Conservation (phyloP, 2,888 invertebrate genomes). For the Drosophila nr. perissopoda region DNA sequence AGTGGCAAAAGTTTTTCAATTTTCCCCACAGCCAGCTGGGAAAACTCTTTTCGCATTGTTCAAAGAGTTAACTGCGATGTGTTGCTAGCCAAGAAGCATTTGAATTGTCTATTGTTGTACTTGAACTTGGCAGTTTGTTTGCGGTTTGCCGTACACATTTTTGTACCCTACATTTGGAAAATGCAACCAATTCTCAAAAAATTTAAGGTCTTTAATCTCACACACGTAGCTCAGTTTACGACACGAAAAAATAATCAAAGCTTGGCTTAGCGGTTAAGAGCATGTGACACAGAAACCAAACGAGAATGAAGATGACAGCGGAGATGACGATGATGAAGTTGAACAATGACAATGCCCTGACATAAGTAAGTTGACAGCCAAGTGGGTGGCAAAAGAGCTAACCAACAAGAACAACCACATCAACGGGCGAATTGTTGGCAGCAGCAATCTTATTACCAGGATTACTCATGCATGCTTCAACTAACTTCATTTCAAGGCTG, state of each 20-base stretch:
- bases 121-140: background rate
- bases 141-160: background rate
- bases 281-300: conserved; percentile 37
- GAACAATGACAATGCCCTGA: conserved; percentile 50
- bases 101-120: conserved; percentile 25
- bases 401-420: background rate
- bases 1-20: conserved; percentile 51
- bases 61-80: conserved; percentile 27
- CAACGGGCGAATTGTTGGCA: conserved; percentile 1
- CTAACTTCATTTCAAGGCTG: conserved; percentile 26
- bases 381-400: conserved; percentile 19
- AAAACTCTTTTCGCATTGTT: conserved; percentile 40
- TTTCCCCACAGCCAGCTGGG: conserved; percentile 26
- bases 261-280: conserved; percentile 47
- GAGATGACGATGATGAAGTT: conserved; percentile 9
- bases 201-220: conserved; percentile 14
- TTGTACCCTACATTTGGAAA: background rate
- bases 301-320: conserved; percentile 13
- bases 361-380: conserved; percentile 35
- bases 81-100: conserved; percentile 1
- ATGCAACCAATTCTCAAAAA: background rate
- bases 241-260: conserved; percentile 30
- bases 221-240: conserved; percentile 18
- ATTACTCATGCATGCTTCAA: conserved; percentile 30
- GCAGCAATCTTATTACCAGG: conserved; percentile 25